Evolutionary conservation across 2,888 invertebrate species (phyloP).

Genomic region (Strigamia maritima): DNA sequence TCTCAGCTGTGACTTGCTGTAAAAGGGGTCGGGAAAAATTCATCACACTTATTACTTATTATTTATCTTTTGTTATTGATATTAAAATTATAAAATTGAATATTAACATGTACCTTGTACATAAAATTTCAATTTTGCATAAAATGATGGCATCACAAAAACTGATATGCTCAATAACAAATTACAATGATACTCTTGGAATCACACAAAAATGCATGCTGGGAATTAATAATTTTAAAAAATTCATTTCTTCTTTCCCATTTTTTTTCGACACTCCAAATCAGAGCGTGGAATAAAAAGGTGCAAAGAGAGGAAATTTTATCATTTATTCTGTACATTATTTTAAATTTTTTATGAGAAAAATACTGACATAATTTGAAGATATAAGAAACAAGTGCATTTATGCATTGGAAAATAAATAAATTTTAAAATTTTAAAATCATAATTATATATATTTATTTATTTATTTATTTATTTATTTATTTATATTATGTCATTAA

Average conservation of each 20-base stretch:
- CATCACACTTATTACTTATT: not conserved
- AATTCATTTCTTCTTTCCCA: not conserved
- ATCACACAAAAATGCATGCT: constrained; percentile 26
- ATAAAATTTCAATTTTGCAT: constrained; percentile 18
- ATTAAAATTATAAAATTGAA: constrained; percentile 29
- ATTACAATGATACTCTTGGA: constrained; percentile 29
- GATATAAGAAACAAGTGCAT: constrained; percentile 8
- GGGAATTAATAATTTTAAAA: not conserved
- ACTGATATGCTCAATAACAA: constrained; percentile 29
- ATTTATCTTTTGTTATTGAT: not conserved
- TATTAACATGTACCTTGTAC: constrained; percentile 21
- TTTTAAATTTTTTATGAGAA: not conserved
- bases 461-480: not conserved
- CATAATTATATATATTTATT: not conserved
- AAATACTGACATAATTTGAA: not conserved
- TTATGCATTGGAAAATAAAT: not conserved
- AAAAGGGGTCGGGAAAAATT: constrained; percentile 4
- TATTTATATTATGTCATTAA: too few relatives aligned
- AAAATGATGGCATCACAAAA: constrained; percentile 23
- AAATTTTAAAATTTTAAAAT: not conserved
- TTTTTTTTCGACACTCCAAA: not conserved
- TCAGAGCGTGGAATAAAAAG: not conserved
- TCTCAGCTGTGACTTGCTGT: not conserved
- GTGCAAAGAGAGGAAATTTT: not conserved
- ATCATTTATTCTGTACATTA: not conserved